Percentiles rank a stretch among this genome's conserved stretches.
Conservation (phyloP, 2,888 invertebrate genomes). For the Agriopis marginaria region DNA sequence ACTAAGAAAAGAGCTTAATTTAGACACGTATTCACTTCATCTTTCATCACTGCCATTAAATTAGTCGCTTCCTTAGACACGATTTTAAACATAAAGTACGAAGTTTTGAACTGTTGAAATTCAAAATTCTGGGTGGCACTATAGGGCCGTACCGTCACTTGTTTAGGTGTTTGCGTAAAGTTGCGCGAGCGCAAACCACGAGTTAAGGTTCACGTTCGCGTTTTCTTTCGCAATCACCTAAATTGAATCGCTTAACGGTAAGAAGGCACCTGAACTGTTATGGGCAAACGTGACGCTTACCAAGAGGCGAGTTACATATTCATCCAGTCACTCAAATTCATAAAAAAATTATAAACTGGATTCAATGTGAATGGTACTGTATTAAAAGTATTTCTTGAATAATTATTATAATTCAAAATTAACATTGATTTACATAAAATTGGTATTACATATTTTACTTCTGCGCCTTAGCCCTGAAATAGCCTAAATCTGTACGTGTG, state of each 20-base stretch:
- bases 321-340: too few relatives aligned
- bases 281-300: too few relatives aligned
- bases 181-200: too few relatives aligned
- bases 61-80: constrained; percentile 77
- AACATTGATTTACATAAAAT: background rate
- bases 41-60: constrained; percentile 78
- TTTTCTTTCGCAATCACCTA: too few relatives aligned
- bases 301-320: too few relatives aligned
- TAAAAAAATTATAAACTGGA: background rate
- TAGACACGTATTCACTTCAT: constrained; percentile 45
- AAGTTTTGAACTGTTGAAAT: background rate
- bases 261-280: too few relatives aligned
- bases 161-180: too few relatives aligned
- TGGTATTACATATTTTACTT: background rate
- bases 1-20: constrained; percentile 79
- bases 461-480: background rate
- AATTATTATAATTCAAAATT: too few relatives aligned
- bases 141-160: too few relatives aligned
- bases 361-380: background rate
- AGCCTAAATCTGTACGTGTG: background rate
- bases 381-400: background rate
- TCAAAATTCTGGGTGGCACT: background rate
- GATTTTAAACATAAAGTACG: background rate
- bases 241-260: too few relatives aligned
- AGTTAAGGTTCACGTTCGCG: too few relatives aligned